Evolutionary conservation across 2,113 vertebrate genomes (phyloP).

Genomic region (Rhadina sibilatrix): DNA sequence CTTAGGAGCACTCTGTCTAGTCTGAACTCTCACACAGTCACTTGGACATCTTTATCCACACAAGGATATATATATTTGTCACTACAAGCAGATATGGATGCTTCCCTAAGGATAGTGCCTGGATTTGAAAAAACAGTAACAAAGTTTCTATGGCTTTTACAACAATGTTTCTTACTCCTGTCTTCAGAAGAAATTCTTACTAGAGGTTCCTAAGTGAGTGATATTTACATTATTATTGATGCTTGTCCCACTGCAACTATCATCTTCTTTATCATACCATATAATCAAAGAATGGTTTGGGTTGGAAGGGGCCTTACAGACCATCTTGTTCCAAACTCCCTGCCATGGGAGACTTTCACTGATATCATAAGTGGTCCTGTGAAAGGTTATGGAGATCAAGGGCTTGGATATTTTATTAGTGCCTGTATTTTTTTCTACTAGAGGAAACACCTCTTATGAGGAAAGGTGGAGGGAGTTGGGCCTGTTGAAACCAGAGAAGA

Average conservation of each 20-base stretch:
- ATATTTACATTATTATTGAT: background rate
- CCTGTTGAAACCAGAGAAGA: background rate
- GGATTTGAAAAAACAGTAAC: no score
- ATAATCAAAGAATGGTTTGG: background rate
- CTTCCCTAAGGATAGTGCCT: no score
- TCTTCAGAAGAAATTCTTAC: background rate
- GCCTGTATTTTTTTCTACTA: background rate
- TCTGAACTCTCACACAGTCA: no score
- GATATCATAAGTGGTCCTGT: background rate
- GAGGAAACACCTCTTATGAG: background rate
- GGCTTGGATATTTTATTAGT: background rate
- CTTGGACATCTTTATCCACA: no score
- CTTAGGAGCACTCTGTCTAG: no score
- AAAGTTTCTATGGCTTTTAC: no score
- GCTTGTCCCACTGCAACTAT: background rate
- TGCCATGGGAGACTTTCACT: background rate
- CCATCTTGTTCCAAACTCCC: background rate
- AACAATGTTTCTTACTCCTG: background rate
- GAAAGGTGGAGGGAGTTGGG: background rate
- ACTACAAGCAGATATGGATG: no score
- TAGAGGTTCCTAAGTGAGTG: background rate
- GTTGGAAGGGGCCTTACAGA: background rate
- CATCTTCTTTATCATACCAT: background rate
- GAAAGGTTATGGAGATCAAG: background rate
- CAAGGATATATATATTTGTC: no score